Evolutionary conservation across 1,140 invertebrate species (phyloP).

Genomic region (Apis florea): DNA sequence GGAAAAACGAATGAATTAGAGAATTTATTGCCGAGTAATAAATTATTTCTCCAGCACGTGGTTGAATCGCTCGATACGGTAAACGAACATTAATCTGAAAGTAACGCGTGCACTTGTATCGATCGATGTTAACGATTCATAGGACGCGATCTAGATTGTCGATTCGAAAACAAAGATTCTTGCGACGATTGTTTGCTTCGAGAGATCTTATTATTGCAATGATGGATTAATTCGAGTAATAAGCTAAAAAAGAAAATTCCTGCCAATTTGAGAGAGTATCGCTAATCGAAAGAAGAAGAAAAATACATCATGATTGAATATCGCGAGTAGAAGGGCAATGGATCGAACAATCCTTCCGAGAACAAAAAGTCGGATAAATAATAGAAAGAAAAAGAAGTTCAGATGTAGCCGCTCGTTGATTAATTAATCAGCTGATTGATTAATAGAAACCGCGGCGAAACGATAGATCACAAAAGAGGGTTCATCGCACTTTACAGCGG

Average conservation of each 20-base stretch:
- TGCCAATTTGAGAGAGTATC: no score
- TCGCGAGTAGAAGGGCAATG: not conserved
- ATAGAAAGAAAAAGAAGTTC: not conserved
- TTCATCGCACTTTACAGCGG: not conserved
- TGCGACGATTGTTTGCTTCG: not conserved
- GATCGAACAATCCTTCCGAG: not conserved
- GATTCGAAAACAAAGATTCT: not conserved
- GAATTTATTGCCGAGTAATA: slow-evolving; percentile 39
- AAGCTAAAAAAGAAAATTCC: no score
- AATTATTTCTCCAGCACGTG: slow-evolving; percentile 53
- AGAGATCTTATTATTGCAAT: no score
- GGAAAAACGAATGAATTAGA: not conserved
- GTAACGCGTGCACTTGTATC: slow-evolving; percentile 25
- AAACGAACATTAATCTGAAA: slow-evolving; percentile 37
- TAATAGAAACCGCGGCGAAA: slow-evolving; percentile 12
- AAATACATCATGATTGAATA: not conserved
- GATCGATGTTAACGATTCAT: slow-evolving; percentile 17
- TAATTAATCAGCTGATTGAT: slow-evolving; percentile 47
- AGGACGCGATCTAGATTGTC: not conserved
- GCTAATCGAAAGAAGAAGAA: no score
- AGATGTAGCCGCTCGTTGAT: not conserved
- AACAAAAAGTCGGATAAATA: not conserved
- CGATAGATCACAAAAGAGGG: not conserved
- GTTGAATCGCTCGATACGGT: slow-evolving; percentile 28
- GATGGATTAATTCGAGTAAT: no score